Percentiles rank a stretch among this genome's conserved stretches.
These are phyloP conservation scores for Apostichopus japonicus DNA, from an alignment of 35 echinoderm and acorn worm genomes.

Conservation along the genomic window DNA sequence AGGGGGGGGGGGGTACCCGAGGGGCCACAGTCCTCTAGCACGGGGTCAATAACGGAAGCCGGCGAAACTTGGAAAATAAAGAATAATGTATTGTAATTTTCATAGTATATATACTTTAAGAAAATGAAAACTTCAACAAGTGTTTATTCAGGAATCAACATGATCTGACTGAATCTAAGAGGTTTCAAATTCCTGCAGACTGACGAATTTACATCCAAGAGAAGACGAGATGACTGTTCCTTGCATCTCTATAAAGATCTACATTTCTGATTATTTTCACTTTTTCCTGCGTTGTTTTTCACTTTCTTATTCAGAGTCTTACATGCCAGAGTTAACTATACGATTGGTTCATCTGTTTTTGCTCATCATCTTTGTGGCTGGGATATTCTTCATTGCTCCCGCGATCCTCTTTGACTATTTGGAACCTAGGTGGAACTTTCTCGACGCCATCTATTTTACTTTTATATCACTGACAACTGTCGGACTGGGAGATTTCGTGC, in stretches of 20 bases:
- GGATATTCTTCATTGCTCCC: constrained; percentile 82
- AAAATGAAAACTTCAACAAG: too few species aligned
- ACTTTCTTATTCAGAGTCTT: constrained; percentile 39
- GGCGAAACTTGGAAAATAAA: too few species aligned
- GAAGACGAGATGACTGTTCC: too few species aligned
- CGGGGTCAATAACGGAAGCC: too few species aligned
- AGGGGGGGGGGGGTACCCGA: too few species aligned
- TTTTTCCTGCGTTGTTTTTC: neutral
- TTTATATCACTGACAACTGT: constrained; percentile 95
- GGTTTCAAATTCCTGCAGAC: too few species aligned
- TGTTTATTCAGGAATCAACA: too few species aligned
- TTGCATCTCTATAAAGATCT: neutral
- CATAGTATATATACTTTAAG: too few species aligned
- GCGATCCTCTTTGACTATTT: constrained; percentile 72
- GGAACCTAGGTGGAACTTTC: constrained; percentile 77
- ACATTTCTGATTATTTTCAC: neutral
- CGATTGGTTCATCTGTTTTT: constrained; percentile 75
- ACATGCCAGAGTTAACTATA: constrained; percentile 50
- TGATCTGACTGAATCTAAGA: too few species aligned
- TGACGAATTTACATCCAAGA: too few species aligned
- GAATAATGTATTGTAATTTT: too few species aligned
- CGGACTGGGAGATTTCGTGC: constrained; percentile 94
- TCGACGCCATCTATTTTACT: constrained; percentile 88
- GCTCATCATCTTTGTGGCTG: constrained; percentile 57
- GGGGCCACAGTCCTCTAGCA: too few species aligned